These are phyloP conservation scores for Intellagama lesueurii DNA, from an alignment of 2,797 vertebrate genomes.

Conservation along the genomic window DNA sequence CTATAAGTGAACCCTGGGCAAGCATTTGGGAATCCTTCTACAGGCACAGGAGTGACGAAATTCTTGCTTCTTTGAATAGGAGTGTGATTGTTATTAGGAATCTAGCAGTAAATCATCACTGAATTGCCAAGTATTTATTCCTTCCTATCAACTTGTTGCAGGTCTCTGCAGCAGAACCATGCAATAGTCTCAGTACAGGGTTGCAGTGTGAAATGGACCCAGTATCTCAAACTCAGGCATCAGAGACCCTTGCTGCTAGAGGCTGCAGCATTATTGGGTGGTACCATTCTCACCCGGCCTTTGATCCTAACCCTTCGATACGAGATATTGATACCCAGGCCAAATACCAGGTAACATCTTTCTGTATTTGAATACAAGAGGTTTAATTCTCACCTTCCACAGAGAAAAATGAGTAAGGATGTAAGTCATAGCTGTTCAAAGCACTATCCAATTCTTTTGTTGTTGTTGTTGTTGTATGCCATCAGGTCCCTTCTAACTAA, in stretches of 20 bases:
- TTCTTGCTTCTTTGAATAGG: not conserved
- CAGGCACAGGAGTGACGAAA: not conserved
- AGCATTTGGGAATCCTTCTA: not conserved
- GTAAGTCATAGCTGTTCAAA: not conserved
- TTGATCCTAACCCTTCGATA: conserved; percentile 95
- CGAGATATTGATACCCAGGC: conserved; percentile 96
- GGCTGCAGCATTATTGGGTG: conserved; percentile 93
- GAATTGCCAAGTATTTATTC: not conserved
- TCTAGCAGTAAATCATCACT: not conserved
- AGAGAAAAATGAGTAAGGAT: not conserved
- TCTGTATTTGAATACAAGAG: rapidly evolving
- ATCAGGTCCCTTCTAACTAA: too few species aligned
- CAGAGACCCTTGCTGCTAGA: conserved; percentile 85
- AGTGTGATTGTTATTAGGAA: not conserved
- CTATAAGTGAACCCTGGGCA: not conserved
- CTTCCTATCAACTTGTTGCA: conserved; percentile 62
- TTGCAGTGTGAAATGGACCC: conserved; percentile 99
- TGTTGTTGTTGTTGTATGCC: too few species aligned
- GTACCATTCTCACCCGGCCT: conserved; percentile 98
- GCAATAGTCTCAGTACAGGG: conserved; percentile 95
- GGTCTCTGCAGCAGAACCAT: conserved; percentile 93
- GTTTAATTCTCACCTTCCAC: not conserved
- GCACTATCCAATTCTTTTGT: not conserved
- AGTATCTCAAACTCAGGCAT: conserved; percentile 94
- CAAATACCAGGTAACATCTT: conserved; percentile 90